Conservation (phyloP, 2,797 vertebrate species). For the Halcyon leucocephala region DNA sequence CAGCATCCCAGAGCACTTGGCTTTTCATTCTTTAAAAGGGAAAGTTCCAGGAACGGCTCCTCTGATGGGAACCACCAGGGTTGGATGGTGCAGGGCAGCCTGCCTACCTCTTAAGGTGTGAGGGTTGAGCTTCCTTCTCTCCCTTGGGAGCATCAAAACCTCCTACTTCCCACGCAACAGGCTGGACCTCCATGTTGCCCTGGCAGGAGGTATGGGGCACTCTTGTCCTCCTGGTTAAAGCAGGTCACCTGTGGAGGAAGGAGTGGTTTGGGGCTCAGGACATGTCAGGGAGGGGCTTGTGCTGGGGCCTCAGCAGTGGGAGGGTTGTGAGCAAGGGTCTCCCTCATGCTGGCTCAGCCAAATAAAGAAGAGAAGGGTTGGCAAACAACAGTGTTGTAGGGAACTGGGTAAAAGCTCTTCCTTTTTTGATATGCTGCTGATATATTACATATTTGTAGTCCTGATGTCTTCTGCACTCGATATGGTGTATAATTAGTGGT, state of each 20-base stretch:
- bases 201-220: neutral
- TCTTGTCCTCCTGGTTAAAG: fast-evolving
- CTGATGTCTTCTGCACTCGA: neutral
- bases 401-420: neutral
- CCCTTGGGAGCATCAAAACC: neutral
- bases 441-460: neutral
- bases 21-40: neutral
- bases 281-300: neutral
- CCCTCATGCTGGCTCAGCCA: fast-evolving
- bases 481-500: neutral
- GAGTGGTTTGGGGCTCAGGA: neutral
- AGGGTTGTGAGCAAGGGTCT: neutral
- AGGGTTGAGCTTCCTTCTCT: neutral
- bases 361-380: neutral
- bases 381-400: neutral
- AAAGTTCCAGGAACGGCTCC: neutral
- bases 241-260: neutral
- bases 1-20: neutral
- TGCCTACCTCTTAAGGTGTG: neutral
- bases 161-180: neutral
- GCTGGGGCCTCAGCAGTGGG: neutral
- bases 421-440: neutral
- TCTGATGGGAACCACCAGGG: neutral
- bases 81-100: neutral
- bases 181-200: fast-evolving